phyloP scores from a whole-genome alignment of 1,140 invertebrate genomes.

The Matsumurasca onukii region DNA sequence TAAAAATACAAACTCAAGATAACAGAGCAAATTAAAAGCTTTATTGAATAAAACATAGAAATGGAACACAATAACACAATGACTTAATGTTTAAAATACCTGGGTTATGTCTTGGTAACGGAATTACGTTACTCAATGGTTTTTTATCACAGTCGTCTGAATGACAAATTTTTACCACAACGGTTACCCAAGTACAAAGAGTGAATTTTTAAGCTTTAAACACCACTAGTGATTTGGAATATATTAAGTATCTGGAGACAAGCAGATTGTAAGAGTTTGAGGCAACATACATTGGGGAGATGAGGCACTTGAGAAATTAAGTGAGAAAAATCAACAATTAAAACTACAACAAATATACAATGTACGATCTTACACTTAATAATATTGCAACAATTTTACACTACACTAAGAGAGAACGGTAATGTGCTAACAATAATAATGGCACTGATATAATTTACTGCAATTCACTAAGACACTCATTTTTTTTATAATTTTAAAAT shows the following conservation, averaged over 20 bases:
- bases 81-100: neutral
- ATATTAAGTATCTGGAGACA: conserved; percentile 1
- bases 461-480: conserved; percentile 10
- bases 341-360: conserved; percentile 26
- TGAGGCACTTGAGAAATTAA: conserved; percentile 24
- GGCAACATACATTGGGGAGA: neutral
- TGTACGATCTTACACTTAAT: conserved; percentile 3
- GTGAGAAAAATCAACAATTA: conserved; percentile 9
- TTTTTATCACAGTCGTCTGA: neutral
- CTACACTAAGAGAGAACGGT: conserved; percentile 1
- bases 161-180: neutral
- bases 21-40: conserved; percentile 6
- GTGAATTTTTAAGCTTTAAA: neutral
- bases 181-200: neutral
- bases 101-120: conserved; percentile 1
- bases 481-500: conserved; percentile 9
- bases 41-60: conserved; percentile 15
- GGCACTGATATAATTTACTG: conserved; percentile 4
- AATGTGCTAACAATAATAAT: conserved; percentile 11
- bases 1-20: neutral
- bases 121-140: conserved; percentile 11
- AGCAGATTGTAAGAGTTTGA: conserved; percentile 5
- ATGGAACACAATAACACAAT: conserved; percentile 1
- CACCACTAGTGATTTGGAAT: neutral
- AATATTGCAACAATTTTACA: conserved; percentile 13